These are phyloP conservation scores for Didymodactylos carnosus DNA, from an alignment of 2,888 invertebrate genomes.

Conservation along the genomic window DNA sequence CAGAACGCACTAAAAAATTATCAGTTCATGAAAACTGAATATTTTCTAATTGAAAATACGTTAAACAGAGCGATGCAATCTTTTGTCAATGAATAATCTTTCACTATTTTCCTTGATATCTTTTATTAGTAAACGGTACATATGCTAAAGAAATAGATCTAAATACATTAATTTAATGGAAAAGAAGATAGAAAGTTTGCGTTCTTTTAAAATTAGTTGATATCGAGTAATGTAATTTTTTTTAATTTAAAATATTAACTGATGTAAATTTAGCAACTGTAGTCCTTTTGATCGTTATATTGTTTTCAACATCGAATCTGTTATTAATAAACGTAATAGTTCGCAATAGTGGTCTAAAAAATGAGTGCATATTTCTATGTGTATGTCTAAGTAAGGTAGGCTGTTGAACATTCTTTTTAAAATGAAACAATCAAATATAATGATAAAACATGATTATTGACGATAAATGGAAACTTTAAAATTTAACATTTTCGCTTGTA, in stretches of 20 bases:
- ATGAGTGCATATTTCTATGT: slow-evolving; percentile 63
- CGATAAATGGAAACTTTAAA: slow-evolving; percentile 81
- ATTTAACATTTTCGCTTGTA: slow-evolving; percentile 76
- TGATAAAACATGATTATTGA: slow-evolving; percentile 68
- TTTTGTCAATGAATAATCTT: too few species aligned
- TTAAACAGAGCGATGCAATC: too few species aligned
- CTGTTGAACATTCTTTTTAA: slow-evolving; percentile 79
- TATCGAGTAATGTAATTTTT: slow-evolving; percentile 83
- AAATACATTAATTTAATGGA: not conserved
- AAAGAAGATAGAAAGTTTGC: not conserved
- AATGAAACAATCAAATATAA: slow-evolving; percentile 72
- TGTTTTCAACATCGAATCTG: slow-evolving; percentile 36
- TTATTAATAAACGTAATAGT: slow-evolving; percentile 75
- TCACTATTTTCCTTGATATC: too few species aligned
- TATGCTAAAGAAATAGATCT: not conserved
- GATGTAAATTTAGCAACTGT: slow-evolving; percentile 87
- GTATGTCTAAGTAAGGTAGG: slow-evolving; percentile 69
- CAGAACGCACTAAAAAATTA: too few species aligned
- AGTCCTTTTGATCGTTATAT: slow-evolving; percentile 40
- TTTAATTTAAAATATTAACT: slow-evolving; percentile 96
- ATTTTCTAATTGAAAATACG: not conserved
- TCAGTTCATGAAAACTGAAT: not conserved
- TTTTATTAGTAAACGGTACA: not conserved
- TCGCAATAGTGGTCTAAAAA: slow-evolving; percentile 91
- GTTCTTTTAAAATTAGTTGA: not conserved